phyloP scores from a whole-genome alignment of 2,888 invertebrate species.

The Pelosia muscerda region DNA sequence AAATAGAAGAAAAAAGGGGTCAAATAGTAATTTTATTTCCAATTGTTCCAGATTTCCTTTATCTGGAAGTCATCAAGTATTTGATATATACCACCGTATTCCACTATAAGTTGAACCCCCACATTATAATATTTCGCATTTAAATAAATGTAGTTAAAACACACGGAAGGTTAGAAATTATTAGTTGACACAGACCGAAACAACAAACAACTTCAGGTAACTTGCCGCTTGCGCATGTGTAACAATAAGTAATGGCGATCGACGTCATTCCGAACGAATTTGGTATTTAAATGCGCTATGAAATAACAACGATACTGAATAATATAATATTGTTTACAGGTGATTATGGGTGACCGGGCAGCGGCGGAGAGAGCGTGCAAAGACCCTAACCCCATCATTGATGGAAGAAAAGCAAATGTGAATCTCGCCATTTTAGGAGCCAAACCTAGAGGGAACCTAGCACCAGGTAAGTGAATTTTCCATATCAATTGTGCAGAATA shows the following conservation, averaged over 20 bases:
- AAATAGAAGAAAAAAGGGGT: neutral
- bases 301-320: conserved; percentile 18
- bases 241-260: conserved; percentile 80
- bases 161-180: conserved; percentile 56
- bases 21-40: conserved; percentile 55
- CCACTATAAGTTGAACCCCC: conserved; percentile 60
- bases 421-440: conserved; percentile 99
- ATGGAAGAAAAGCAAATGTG: conserved; percentile 99
- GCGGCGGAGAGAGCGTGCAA: conserved; percentile 98
- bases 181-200: conserved; percentile 60
- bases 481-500: conserved; percentile 39
- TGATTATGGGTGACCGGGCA: conserved; percentile 98
- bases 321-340: conserved; percentile 88
- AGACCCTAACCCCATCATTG: conserved; percentile 99
- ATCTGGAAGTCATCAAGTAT: neutral
- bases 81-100: conserved; percentile 58
- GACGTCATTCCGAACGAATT: conserved; percentile 65
- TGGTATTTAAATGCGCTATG: conserved; percentile 59
- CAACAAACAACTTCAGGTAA: conserved; percentile 73
- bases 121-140: conserved; percentile 7
- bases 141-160: too few relatives aligned
- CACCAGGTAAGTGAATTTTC: conserved; percentile 87
- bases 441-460: conserved; percentile 96
- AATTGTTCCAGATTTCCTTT: conserved; percentile 60
- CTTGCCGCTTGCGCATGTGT: conserved; percentile 76